Evolutionary conservation across 2,888 invertebrate species (phyloP), one percentile per base, ranked within the genome.

Genomic region (Bursaphelenchus okinawaensis): DNA sequence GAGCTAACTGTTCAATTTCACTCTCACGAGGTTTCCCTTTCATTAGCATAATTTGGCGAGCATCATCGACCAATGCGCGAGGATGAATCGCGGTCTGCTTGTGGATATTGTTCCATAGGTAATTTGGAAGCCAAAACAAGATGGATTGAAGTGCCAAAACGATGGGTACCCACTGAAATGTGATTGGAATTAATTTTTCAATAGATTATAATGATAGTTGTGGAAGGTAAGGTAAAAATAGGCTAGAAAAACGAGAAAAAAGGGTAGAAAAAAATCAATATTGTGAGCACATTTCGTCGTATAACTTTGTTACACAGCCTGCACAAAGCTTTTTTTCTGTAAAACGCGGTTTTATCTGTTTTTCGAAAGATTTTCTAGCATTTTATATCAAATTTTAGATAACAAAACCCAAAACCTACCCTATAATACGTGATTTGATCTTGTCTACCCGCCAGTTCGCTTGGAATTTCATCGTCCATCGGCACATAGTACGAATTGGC

Each of bases 61-160:
- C 73, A 28, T 73, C 73, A 51, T 54, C 26, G 29, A 75, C 69
- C 9, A 71, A n/a, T 12, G 68, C 24, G 0, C 73, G 27, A 4
- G 73, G 73, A 63, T 75, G 75, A 51, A 73, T 62, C 19, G 73
- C 71, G 12, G 76, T 75, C 57, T 76, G 75, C 62, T 75, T 75
- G 68, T 80, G 79, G 52, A 79, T 60, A 27, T 71, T 68, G 51
- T 83, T 83, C 84, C 84, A 84, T 19, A 84, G 67, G 28, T 82
- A 80, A 65, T 83, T 83, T 12, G 84, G 84, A 54, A 84, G 69
- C 69, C 83, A 84, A 75, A 85, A 84, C 55, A 81, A 76, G 60
- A 82, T 73, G 7, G 83, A 83, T 69, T 85, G 83, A 8, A 83
- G 77, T 55, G 84, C 84, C 77, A 84, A 71, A 63, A 77, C 71